These are phyloP conservation scores for Amblyornis subalaris DNA, from an alignment of 2,113 vertebrate species.

Conservation along the genomic window DNA sequence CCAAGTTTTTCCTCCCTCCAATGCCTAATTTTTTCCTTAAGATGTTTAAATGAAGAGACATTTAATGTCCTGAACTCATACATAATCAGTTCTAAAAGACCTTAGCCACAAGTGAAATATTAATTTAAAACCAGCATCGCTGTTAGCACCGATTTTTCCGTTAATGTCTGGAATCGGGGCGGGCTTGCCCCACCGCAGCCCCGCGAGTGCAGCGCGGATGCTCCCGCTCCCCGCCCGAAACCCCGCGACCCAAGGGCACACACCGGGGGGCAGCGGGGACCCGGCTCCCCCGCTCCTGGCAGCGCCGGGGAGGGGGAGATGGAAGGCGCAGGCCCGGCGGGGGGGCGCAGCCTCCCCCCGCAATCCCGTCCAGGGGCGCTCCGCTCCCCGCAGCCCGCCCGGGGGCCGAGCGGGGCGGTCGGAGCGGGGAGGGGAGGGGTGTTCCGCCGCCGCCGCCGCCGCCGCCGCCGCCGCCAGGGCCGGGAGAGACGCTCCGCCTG, in stretches of 20 bases:
- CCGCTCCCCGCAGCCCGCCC: not conserved
- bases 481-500: conserved; percentile 50
- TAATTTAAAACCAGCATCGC: not conserved
- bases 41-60: not conserved
- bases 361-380: not conserved
- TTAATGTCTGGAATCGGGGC: not conserved
- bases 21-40: not conserved
- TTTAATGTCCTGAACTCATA: not conserved
- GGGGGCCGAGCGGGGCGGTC: not conserved
- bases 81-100: not conserved
- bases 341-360: not conserved
- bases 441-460: too few relatives aligned
- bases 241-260: not conserved
- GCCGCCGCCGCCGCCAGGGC: not conserved
- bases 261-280: not conserved
- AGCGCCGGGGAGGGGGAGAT: not conserved
- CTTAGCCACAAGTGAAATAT: not conserved
- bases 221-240: not conserved
- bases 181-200: not conserved
- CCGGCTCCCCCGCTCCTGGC: not conserved
- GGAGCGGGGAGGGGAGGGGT: not conserved
- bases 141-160: not conserved
- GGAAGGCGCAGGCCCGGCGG: not conserved
- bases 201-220: not conserved
- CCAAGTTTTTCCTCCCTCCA: not conserved